Evolutionary conservation across 2,888 invertebrate genomes (phyloP), one percentile per base, ranked within the genome.

Genomic region (Leptinotarsa juncta): DNA sequence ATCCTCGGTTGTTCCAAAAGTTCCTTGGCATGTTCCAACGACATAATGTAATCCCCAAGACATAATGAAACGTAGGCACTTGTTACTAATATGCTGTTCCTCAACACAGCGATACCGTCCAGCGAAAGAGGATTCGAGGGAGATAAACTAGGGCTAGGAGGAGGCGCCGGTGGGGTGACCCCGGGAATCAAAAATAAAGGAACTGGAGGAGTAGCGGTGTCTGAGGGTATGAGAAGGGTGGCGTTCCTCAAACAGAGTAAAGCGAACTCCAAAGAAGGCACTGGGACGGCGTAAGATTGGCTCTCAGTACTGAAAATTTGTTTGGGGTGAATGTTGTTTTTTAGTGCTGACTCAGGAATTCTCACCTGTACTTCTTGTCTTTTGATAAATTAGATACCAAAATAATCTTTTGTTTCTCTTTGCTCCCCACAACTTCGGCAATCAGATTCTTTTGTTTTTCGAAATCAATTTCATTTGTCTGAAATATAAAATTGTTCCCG

Each of bases 181-280:
- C 87, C 87, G 2, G 86, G 86, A 70, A 87, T 85, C 48, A 87
- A 80, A 74, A 88, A 83, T 67, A 86, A 80, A 7, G 88, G 86
- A 15, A 90, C 90, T 12, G 86, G 86, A 18, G 85, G 83, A 4
- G 83, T 76, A 4, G 83, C 84, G 16, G 85, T 84, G 71, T 87
- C 90, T 42, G 90, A 89, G 0, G 93, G 93, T 51, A 96, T 88
- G 70, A 96, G 88, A 12, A 92, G 90, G 50, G 94, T 89, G 15
- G 97, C 96, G 89, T 97, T 98, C 79, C 94, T 92, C 71, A 98
- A 88, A 88, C 97, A 97, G 42, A 97, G 88, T 0, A 94, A 93
- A 4, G 96, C 97, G 90, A 97, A 98, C 89, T 97, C 96, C 81
- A 98, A 88, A 10, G 95, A 96, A 7, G 96, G 92, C 68, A 95